Percentiles rank a stretch among this genome's conserved stretches.
phyloP scores from a whole-genome alignment of 2,797 vertebrate genomes.

The Ctenopoma kingsleyae region DNA sequence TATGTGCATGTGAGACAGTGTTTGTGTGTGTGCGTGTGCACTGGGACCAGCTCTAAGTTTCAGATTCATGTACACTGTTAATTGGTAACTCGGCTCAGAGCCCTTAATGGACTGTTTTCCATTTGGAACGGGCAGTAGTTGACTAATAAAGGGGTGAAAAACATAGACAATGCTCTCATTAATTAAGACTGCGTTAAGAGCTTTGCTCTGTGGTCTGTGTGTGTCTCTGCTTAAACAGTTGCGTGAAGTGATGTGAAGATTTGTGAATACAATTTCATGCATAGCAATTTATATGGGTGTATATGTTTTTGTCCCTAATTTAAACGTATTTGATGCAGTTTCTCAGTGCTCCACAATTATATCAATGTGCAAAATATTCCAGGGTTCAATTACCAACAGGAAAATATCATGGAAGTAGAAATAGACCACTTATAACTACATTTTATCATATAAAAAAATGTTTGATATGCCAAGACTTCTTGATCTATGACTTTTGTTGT shows the following conservation, averaged over 20 bases:
- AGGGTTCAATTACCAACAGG: background rate
- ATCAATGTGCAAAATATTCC: background rate
- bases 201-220: slow-evolving; percentile 22
- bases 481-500: background rate
- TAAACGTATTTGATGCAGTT: background rate
- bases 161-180: slow-evolving; percentile 79
- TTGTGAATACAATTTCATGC: slow-evolving; percentile 1
- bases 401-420: background rate
- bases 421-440: background rate
- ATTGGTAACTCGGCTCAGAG: slow-evolving; percentile 89
- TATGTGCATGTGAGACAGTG: slow-evolving; percentile 11
- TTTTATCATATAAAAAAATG: background rate
- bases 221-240: slow-evolving; percentile 18
- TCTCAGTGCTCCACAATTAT: background rate
- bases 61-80: slow-evolving; percentile 91
- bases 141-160: slow-evolving; percentile 73
- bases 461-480: background rate
- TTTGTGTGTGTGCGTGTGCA: slow-evolving; percentile 9
- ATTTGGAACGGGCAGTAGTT: slow-evolving; percentile 73
- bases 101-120: slow-evolving; percentile 87
- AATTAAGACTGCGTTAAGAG: slow-evolving; percentile 80
- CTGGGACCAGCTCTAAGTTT: slow-evolving; percentile 78
- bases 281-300: slow-evolving; percentile 6
- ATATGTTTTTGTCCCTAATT: background rate
- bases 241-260: slow-evolving; percentile 11